Base-by-base conservation (phyloP, 2,888 invertebrate genomes). In the Encarsia formosa region DNA sequence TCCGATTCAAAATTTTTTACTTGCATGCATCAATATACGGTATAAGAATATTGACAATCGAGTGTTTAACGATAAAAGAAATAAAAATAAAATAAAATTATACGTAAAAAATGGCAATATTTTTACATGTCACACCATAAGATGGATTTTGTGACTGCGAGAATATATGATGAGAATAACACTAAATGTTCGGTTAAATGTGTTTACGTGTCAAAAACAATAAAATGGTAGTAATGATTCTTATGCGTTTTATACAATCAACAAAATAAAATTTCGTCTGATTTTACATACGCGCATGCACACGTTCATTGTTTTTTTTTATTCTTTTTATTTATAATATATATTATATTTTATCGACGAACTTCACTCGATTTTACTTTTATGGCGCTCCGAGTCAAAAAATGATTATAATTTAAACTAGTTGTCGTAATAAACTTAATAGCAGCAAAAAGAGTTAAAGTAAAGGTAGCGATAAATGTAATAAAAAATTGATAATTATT, bases 131-230 rank as follows among this genome's bases (percentile, higher is more conserved):
- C 57, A 63, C 64, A 64, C 63, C 66, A 64, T 65, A 65, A 65
- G 65, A 65, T 61, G 66, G 60, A 70, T 69, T 69, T 70, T 65
- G 62, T 67, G 69, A 68, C 67, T 68, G 68, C 68, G 67, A 68
- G 65, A 64, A 23, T 23, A 39, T 20, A 20, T 29, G 59, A 56
- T 18, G 13, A 29, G 18, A 20, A 16, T 26, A 11, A 38, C 26
- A 11, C 6, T 26, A 11, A 26, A 11, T 26, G 26, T 26, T n/a
- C 37, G 37, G 37, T 57, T 57, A 48, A 54, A 54, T 44, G 52
- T 50, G 45, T 23, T 31, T 22, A 38, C 50, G 51, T 43, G 49
- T 50, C 46, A 18, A 43, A 37, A 47, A 52, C 44, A 55, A 52
- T 51, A 55, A 55, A 55, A 55, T 55, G 55, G 55, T 55, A 55